These are phyloP conservation scores for Choristoneura rosaceana DNA, from an alignment of 2,888 invertebrate genomes.

Conservation along the genomic window DNA sequence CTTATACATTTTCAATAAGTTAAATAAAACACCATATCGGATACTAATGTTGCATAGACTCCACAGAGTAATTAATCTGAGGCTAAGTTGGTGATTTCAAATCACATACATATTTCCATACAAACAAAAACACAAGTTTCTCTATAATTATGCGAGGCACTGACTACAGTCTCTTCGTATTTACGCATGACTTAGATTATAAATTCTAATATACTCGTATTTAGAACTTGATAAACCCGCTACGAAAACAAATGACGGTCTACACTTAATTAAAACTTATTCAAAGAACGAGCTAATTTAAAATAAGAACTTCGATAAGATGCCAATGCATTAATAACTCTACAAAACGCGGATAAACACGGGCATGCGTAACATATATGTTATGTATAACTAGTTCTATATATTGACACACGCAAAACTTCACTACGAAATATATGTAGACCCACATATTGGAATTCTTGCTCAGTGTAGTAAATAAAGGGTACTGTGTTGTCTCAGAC, in stretches of 20 bases:
- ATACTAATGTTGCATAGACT: neutral
- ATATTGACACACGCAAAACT: slow-evolving; percentile 15
- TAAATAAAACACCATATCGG: neutral
- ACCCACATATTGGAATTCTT: slow-evolving; percentile 33
- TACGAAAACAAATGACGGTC: neutral
- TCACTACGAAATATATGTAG: slow-evolving; percentile 6
- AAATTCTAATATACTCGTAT: neutral
- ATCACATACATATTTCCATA: no score
- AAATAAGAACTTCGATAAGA: neutral
- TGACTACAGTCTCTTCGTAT: neutral
- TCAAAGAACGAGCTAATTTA: neutral
- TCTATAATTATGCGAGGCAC: no score
- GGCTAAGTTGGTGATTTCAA: no score
- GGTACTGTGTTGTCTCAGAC: slow-evolving; percentile 23
- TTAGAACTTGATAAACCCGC: slow-evolving; percentile 26
- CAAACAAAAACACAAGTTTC: no score
- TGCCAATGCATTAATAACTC: slow-evolving; percentile 5
- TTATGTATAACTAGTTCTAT: slow-evolving; percentile 8
- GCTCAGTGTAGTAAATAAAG: slow-evolving; percentile 24
- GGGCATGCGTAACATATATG: slow-evolving; percentile 24
- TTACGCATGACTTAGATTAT: neutral
- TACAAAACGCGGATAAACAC: slow-evolving; percentile 12
- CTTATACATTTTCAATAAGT: neutral
- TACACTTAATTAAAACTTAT: neutral
- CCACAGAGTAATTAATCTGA: neutral